Conservation (phyloP, 35 echinoderm and acorn worm genomes). For the Holothuria glaberrima region DNA sequence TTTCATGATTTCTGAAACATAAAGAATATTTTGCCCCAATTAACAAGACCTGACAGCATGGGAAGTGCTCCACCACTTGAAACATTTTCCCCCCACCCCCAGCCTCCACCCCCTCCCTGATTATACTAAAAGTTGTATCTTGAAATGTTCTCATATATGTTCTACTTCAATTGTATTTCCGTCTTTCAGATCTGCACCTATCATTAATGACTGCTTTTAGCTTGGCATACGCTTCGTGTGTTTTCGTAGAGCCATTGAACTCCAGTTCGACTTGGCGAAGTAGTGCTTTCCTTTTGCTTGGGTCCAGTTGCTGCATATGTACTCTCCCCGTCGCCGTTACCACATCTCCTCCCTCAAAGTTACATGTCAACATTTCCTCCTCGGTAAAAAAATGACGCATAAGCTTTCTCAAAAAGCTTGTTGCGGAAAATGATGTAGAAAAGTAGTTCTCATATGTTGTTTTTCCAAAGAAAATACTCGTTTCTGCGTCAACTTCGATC, state of each 20-base stretch:
- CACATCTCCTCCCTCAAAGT: conserved; percentile 7
- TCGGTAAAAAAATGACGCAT: not conserved
- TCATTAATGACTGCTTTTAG: conserved; percentile 1
- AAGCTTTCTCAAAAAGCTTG: conserved; percentile 11
- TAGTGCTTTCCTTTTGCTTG: not conserved
- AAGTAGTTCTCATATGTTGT: conserved; percentile 3
- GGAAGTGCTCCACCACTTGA: too few relatives aligned
- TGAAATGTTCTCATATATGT: too few relatives aligned
- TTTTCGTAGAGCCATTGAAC: conserved; percentile 3
- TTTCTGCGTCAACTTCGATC: conserved; percentile 20
- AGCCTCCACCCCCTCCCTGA: too few relatives aligned
- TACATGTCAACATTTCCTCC: conserved; percentile 1
- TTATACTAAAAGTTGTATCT: too few relatives aligned
- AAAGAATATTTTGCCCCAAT: too few relatives aligned
- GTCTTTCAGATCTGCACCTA: not conserved
- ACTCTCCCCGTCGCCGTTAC: not conserved
- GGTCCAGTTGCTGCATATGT: conserved; percentile 1
- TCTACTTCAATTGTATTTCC: not conserved
- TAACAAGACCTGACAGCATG: too few relatives aligned
- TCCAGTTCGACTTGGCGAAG: not conserved
- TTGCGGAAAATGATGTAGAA: not conserved
- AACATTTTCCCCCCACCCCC: too few relatives aligned
- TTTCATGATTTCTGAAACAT: too few relatives aligned
- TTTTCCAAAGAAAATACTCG: not conserved
- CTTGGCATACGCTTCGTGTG: not conserved